Percentiles rank a stretch among this genome's conserved stretches.
Conservation (phyloP, 2,113 vertebrate genomes). For the Eulemur rufifrons region DNA sequence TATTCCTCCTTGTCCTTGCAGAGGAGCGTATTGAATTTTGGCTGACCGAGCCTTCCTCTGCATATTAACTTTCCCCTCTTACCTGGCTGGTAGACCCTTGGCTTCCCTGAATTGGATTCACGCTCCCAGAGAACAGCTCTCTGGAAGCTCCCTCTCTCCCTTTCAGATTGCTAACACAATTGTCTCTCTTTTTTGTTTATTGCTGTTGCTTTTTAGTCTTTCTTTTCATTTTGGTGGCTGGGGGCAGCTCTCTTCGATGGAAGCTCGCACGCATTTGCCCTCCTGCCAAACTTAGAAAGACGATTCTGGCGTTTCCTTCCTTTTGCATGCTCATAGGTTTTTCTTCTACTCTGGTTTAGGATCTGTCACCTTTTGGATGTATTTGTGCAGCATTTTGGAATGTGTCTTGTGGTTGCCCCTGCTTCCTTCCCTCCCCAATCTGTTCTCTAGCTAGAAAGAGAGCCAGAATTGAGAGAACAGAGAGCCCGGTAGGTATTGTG, state of each 20-base stretch:
- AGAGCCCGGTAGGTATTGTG: not conserved
- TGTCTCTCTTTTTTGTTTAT: not conserved
- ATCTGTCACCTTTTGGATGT: not conserved
- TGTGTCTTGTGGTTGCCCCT: not conserved
- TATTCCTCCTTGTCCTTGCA: conserved; percentile 60
- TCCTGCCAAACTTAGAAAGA: not conserved
- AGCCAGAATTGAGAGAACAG: not conserved
- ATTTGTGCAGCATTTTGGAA: not conserved
- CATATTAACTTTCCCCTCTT: conserved; percentile 27
- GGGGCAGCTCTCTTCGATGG: not conserved
- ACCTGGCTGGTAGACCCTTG: not conserved
- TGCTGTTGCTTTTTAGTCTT: not conserved
- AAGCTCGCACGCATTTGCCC: not conserved
- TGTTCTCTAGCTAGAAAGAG: not conserved
- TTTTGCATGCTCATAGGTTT: not conserved
- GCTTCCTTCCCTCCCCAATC: not conserved
- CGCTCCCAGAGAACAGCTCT: not conserved
- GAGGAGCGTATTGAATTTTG: conserved; percentile 35
- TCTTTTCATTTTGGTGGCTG: fast-evolving
- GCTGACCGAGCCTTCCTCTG: conserved; percentile 34
- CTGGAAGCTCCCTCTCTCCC: not conserved
- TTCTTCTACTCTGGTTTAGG: not conserved
- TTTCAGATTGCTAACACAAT: not conserved
- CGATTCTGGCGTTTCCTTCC: not conserved
- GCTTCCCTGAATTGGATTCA: not conserved